Evolutionary conservation across 2,888 invertebrate genomes (phyloP).

Genomic region (Polymixis flavicincta): DNA sequence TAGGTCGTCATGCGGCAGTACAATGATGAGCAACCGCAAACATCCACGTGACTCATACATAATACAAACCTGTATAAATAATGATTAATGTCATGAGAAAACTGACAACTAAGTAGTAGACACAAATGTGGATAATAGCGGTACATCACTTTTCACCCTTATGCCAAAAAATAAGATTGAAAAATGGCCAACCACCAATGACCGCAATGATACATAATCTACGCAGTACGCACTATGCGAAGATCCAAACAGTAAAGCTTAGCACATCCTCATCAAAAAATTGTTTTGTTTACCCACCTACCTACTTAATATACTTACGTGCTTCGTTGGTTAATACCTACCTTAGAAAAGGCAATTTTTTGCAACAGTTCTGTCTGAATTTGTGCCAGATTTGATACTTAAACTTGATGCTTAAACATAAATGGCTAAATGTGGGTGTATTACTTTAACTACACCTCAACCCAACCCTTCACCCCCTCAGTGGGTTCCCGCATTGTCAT

Average conservation of each 20-base stretch:
- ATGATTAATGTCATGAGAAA: not conserved
- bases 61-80: not conserved
- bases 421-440: not conserved
- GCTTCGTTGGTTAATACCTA: not conserved
- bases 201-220: not conserved
- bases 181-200: too few species aligned
- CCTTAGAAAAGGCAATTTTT: not conserved
- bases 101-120: not conserved
- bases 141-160: too few species aligned
- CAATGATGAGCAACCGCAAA: conserved; percentile 8
- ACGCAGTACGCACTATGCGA: not conserved
- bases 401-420: too few species aligned
- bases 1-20: not conserved
- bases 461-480: too few species aligned
- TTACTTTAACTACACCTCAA: not conserved
- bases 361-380: not conserved
- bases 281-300: not conserved
- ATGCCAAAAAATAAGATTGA: too few species aligned
- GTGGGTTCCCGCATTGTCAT: too few species aligned
- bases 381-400: too few species aligned
- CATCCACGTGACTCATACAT: not conserved
- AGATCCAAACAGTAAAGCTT: not conserved
- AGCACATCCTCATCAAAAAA: not conserved
- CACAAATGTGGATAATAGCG: too few species aligned
- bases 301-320: too few species aligned